Evolutionary conservation across 1,140 invertebrate species (phyloP), one percentile per base, ranked within the genome.

Genomic region (Sarcophaga bullata): DNA sequence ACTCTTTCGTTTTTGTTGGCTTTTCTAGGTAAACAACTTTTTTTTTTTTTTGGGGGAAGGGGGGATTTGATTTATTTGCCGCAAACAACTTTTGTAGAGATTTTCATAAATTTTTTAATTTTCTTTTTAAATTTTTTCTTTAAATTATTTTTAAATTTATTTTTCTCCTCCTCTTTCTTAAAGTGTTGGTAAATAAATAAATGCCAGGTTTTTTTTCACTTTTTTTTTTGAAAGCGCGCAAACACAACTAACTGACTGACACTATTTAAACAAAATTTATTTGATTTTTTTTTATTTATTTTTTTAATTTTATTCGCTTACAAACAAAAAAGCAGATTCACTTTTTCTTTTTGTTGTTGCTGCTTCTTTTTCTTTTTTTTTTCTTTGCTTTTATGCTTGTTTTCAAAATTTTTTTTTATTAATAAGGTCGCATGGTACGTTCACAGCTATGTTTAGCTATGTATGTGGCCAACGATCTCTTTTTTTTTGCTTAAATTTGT

Each of bases 21-120:
- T 37, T 19, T 68, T 52, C 5, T 68, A 68, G 62, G n/a, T 68
- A 68, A 68, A 68, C 62, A 68, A n/a, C 62, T 68, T 68, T 8
- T 68, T 68, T 68, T 68, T 68, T 68, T 8, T 19, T 68, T 68
- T 68, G 15, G n/a, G n/a, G n/a, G n/a, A n/a, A n/a, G n/a, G n/a
- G n/a, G n/a, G n/a, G n/a, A 8, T 25, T 7, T 68, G 17, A 19
- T 68, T 68, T 68, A n/a, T 19, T 68, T 68, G 5, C 17, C 62
- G 54, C 17, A 68, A 68, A 68, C 62, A 68, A 68, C 62, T 68
- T 68, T 68, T n/a, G 15, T 25, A 8, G 9, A 19, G 17, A 8
- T 19, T 68, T 8, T 68, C 4, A 19, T 68, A 37, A 37, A 37
- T 37, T 37, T 37, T 37, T 37, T 37, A 37, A 37, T 4, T 37